phyloP scores from a whole-genome alignment of 2,113 vertebrate genomes.

The Pituophis catenifer region DNA sequence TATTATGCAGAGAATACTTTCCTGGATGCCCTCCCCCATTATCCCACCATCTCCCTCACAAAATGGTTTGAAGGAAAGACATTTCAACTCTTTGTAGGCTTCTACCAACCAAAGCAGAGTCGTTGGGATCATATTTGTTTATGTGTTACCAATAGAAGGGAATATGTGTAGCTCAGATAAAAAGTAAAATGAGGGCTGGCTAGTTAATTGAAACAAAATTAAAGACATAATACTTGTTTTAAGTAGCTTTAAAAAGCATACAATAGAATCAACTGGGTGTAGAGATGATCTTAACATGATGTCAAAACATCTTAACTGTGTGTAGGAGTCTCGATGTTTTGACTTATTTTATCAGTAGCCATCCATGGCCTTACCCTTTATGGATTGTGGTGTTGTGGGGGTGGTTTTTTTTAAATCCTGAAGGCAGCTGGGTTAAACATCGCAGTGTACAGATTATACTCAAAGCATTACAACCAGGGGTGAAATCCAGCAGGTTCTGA shows the following conservation, averaged over 20 bases:
- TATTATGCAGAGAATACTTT: neutral
- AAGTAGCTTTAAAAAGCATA: neutral
- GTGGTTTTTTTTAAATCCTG: neutral
- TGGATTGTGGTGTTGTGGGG: neutral
- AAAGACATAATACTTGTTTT: neutral
- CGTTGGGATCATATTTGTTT: neutral
- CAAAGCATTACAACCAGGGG: neutral
- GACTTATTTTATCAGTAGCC: neutral
- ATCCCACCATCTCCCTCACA: neutral
- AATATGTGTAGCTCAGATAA: neutral
- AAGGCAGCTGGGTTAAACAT: neutral
- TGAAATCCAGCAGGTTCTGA: too few species aligned
- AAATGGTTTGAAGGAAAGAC: neutral
- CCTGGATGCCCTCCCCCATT: rapidly evolving
- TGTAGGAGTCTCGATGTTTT: neutral
- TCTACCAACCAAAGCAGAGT: neutral
- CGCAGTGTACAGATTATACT: neutral
- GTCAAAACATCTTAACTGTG: neutral
- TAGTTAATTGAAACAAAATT: neutral
- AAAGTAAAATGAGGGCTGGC: neutral
- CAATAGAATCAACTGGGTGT: neutral
- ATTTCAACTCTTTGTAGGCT: neutral
- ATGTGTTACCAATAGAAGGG: neutral
- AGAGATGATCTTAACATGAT: neutral
- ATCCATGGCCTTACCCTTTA: neutral